phyloP scores from a whole-genome alignment of 2,888 invertebrate species.

The Steromphala cineraria region DNA sequence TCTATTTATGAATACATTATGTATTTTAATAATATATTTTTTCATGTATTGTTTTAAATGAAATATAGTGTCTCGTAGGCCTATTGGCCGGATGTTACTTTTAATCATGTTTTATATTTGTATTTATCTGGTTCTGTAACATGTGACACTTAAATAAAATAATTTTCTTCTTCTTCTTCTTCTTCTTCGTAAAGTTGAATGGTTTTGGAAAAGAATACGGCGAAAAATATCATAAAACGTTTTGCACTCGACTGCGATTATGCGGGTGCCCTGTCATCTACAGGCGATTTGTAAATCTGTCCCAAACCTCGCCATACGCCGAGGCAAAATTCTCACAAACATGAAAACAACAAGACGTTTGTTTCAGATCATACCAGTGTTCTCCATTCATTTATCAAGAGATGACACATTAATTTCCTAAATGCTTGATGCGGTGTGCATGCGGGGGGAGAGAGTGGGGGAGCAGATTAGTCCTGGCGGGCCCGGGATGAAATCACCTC shows the following conservation, averaged over 20 bases:
- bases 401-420: slow-evolving; percentile 19
- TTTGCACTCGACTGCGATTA: neutral
- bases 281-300: neutral
- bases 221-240: neutral
- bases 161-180: too few relatives aligned
- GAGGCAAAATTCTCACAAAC: neutral
- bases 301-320: neutral
- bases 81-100: too few relatives aligned
- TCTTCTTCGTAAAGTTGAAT: neutral
- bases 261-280: neutral
- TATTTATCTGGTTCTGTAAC: too few relatives aligned
- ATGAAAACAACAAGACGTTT: slow-evolving; percentile 5
- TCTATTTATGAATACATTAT: too few relatives aligned
- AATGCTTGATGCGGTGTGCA: slow-evolving; percentile 7
- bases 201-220: neutral
- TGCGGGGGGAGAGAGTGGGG: neutral
- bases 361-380: neutral
- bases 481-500: neutral
- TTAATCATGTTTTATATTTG: too few relatives aligned
- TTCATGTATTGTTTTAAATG: too few relatives aligned
- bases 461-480: neutral
- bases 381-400: slow-evolving; percentile 8
- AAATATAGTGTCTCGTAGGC: too few relatives aligned
- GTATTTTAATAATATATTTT: too few relatives aligned
- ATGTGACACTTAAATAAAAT: too few relatives aligned